Conservation (phyloP, 2,888 invertebrate genomes). For the Ferdinandea cuprea region DNA sequence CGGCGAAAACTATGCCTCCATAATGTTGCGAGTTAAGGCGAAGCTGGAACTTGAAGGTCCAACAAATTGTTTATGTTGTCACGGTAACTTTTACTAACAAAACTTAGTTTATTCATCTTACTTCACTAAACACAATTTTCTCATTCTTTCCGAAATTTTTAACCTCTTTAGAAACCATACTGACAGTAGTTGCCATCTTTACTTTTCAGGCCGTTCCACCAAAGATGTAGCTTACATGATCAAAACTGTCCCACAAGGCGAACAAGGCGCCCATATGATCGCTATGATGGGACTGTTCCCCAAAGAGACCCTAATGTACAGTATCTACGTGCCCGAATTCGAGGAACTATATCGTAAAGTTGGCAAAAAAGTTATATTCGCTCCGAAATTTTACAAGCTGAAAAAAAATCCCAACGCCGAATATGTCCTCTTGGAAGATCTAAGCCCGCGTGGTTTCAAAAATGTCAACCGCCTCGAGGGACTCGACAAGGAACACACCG, state of each 20-base stretch:
- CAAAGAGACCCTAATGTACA: constrained; percentile 81
- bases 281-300: constrained; percentile 78
- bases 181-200: too few relatives aligned
- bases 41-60: constrained; percentile 76
- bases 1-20: constrained; percentile 80
- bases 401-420: constrained; percentile 77
- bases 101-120: too few relatives aligned
- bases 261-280: constrained; percentile 60
- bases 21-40: constrained; percentile 77
- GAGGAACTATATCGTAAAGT: constrained; percentile 78
- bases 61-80: background rate
- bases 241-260: constrained; percentile 77
- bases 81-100: too few relatives aligned
- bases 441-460: constrained; percentile 78
- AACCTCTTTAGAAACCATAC: too few relatives aligned
- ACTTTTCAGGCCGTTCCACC: constrained; percentile 72
- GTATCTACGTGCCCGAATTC: constrained; percentile 78
- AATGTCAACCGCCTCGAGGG: constrained; percentile 79
- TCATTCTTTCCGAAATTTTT: too few relatives aligned
- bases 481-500: constrained; percentile 77
- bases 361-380: constrained; percentile 77
- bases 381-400: constrained; percentile 78
- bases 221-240: constrained; percentile 77
- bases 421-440: constrained; percentile 80
- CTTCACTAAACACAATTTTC: too few relatives aligned